phyloP scores from a whole-genome alignment of 1,140 invertebrate species.

The Arion vulgaris region DNA sequence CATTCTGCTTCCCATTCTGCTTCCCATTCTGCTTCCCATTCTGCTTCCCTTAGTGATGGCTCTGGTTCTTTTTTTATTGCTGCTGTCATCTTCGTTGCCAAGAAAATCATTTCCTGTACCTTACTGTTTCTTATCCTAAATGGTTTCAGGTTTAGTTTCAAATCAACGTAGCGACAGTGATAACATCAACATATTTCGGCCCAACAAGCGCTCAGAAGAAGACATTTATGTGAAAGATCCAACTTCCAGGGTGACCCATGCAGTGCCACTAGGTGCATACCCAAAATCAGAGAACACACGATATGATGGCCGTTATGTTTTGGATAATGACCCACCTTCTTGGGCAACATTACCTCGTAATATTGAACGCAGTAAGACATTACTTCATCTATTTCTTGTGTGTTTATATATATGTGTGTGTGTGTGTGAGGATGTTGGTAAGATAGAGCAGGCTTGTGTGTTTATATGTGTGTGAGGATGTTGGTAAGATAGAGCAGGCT shows the following conservation, averaged over 20 bases:
- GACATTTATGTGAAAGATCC: conserved; percentile 49
- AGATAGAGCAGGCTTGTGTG: no score
- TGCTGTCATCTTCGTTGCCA: no score
- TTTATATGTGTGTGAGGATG: no score
- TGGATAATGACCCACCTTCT: conserved; percentile 78
- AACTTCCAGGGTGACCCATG: conserved; percentile 3
- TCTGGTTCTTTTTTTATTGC: no score
- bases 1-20: no score
- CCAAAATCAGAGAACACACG: conserved; percentile 51
- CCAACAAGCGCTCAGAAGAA: conserved; percentile 50
- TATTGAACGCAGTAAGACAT: conserved; percentile 40
- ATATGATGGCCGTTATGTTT: conserved; percentile 73
- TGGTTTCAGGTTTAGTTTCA: neutral
- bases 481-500: no score
- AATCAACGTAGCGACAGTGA: conserved; percentile 37
- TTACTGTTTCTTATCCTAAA: neutral
- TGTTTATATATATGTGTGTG: no score
- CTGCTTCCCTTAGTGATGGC: no score
- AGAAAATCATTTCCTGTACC: no score
- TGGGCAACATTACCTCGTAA: conserved; percentile 84
- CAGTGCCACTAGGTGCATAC: conserved; percentile 54
- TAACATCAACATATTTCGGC: conserved; percentile 61
- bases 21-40: no score
- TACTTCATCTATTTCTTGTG: neutral
- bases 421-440: no score